Base-by-base conservation (phyloP, 2,113 vertebrate species). In the Brachirus orientalis region DNA sequence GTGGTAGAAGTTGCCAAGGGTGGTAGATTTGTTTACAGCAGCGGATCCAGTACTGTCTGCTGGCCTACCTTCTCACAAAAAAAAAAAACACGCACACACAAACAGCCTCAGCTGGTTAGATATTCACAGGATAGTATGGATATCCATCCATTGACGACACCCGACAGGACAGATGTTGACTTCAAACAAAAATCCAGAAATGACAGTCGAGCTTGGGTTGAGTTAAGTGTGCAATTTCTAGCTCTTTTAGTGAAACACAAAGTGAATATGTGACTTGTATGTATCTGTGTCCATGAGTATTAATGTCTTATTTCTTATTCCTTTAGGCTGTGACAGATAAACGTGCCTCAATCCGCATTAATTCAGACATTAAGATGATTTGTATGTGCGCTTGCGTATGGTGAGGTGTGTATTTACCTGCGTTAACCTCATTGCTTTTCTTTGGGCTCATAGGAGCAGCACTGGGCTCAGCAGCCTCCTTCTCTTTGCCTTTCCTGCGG, bases 401-500 rank as follows among this genome's bases (percentile, higher is more conserved):
- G 3, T 22, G 10, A 14, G 17, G 6, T 22, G 1, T 38, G 8
- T 5, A n/a, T 12, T 11, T 92, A 99, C 98, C 98, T 85, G 95
- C 82, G 84, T 90, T 95, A 11, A 90, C 53, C 55, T 99, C 97
- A 1, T 69, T 89, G 47, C 90, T 90, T 76, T 98, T 99, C 87
- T 98, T 98, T 69, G 98, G 98, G 71, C 97, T 99, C 93, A 96
- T 90, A 0, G 96, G 95, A 3, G 90, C 93, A 20, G 91, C 72
- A 0, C 88, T 77, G 40, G 94, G 92, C 36, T 99, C 98, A 0
- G 63, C 86, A 0, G 78, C 38, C 2, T 99, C 97, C 57, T 94
- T 96, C 53, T 99, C 97, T 70, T 98, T 99, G 18, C 95, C 95
- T 71, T 98, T 99, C 40, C 97, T 93, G 40, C 98, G 93, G 69